A percentile compares a stretch with the other conserved stretches of the same genome.
Conservation (phyloP, 2,113 vertebrate genomes). For the Pseudopodoces humilis region DNA sequence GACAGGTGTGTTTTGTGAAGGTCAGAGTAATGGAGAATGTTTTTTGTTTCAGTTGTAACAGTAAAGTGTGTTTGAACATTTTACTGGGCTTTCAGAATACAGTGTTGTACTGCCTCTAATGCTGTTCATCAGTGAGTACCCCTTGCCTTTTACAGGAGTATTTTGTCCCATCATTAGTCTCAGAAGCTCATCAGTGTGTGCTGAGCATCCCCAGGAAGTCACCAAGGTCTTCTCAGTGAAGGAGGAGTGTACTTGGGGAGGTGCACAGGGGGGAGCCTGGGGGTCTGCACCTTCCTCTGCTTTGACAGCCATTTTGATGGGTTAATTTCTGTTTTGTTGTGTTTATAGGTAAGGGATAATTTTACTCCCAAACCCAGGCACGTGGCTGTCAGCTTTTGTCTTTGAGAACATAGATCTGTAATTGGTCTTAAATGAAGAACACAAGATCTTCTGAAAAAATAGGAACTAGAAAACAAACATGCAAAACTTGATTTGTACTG, state of each 20-base stretch:
- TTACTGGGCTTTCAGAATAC: not conserved
- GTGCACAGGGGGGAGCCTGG: not conserved
- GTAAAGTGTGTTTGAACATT: not conserved
- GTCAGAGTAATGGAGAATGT: not conserved
- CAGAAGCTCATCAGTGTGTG: not conserved
- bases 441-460: not conserved
- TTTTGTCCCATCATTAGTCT: not conserved
- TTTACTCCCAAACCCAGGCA: not conserved
- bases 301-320: not conserved
- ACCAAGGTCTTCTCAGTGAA: not conserved
- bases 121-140: not conserved
- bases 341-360: not conserved
- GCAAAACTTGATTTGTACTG: too few relatives aligned
- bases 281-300: not conserved
- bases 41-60: not conserved
- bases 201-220: not conserved
- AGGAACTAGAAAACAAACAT: not conserved
- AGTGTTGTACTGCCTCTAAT: not conserved
- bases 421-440: not conserved
- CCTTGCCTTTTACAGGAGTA: fast-evolving
- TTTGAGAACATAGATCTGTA: not conserved
- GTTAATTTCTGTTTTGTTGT: not conserved
- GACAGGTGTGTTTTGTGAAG: not conserved
- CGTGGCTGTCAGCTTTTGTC: not conserved
- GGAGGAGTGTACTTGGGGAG: not conserved